Conservation (phyloP, 2,113 vertebrate species). For the Riparia riparia region DNA sequence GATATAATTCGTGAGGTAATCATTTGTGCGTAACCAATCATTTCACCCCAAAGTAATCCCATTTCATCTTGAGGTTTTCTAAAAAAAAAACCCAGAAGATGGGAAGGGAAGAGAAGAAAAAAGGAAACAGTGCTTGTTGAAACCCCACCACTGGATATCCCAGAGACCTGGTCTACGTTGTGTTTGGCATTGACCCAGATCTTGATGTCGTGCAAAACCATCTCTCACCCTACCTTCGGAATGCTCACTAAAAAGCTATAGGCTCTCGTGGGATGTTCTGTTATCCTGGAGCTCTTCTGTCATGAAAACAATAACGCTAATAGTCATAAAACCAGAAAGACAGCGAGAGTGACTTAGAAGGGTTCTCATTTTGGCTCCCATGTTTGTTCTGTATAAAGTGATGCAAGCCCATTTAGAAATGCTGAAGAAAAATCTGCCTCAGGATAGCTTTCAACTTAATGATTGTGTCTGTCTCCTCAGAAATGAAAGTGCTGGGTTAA, state of each 20-base stretch:
- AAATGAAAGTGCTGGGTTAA: background rate
- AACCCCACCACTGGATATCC: background rate
- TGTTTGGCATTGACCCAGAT: background rate
- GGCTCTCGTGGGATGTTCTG: background rate
- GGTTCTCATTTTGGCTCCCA: background rate
- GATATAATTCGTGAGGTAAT: background rate
- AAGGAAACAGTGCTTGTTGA: background rate
- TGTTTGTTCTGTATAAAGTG: background rate
- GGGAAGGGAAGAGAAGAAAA: background rate
- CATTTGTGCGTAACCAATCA: background rate
- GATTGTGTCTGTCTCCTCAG: background rate
- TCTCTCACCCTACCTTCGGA: background rate
- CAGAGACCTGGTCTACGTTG: background rate
- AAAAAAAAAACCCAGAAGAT: background rate
- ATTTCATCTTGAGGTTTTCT: background rate
- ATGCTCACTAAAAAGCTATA: background rate
- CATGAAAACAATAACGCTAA: background rate
- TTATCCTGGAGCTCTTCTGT: background rate
- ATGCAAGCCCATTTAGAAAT: background rate
- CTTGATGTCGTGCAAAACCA: background rate
- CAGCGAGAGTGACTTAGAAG: background rate
- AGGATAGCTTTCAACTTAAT: background rate
- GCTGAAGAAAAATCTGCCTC: background rate
- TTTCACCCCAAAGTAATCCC: background rate
- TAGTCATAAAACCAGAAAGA: background rate